Conservation (phyloP, 2,113 vertebrate species). For the human region GRCh38 chr5:102777001-102777500, state of each 20-base stretch:
- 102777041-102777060: no score
- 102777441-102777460: not conserved
- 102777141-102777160: not conserved
- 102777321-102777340: not conserved
- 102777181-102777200: not conserved
- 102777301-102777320: not conserved
- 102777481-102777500: constrained; percentile 27
- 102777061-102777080: not conserved
- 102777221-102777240: not conserved
- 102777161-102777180: not conserved
- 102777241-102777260: not conserved
- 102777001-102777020: not conserved
- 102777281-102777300: not conserved
- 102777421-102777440: not conserved
- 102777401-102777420: not conserved
- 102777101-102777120: constrained; percentile 11
- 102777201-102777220: not conserved
- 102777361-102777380: not conserved
- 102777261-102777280: not conserved
- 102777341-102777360: not conserved
- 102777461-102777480: not conserved
- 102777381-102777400: not conserved
- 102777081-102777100: not conserved
- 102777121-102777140: not conserved
- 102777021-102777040: no score